Base-by-base conservation (phyloP, 2,888 invertebrate species). In the Eupelmus urozonus region DNA sequence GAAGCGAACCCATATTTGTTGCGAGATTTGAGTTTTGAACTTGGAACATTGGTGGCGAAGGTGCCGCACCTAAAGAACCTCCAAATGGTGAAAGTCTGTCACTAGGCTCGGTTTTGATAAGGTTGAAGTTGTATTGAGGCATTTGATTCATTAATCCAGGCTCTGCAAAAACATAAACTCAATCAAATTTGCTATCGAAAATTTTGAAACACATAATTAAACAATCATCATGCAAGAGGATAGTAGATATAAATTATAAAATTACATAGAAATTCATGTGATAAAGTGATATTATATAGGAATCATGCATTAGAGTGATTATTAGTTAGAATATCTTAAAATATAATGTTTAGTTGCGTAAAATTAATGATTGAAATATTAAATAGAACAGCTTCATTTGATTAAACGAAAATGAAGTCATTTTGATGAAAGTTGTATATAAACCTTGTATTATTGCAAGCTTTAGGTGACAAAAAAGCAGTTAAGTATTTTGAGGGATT, bases 101-200 rank as follows among this genome's bases (percentile, higher is more conserved):
- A 20, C 79, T 65, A 29, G 88, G 86, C 62, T 88, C 88, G 18
- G 86, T 80, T 78, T 88, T 88, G 25, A 87, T 78, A 34, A 86
- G 81, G 60, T 86, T 86, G 76, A 85, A 85, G 76, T 83, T 84
- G 78, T 84, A 86, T 23, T 82, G 83, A 49, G 84, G 81, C 11
- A 83, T 71, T 79, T 82, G 84, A 74, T 84, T 83, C 57, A 83
- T 76, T 34, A 83, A 60, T 4, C 67, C 82, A 60, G 82, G 76
- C 80, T 83, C 88, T 86, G 75, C 2, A 84, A 84, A 70, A 60
- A 65, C 1, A 70, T 49, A 45, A 23, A 27, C 13, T 45, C 13
- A 45, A 13, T 45, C 16, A 34, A n/a, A 34, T 34, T 9, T 9
- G 34, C 34, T 34, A n/a, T n/a, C n/a, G n/a, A n/a, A n/a, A n/a